phyloP scores from a whole-genome alignment of 2,113 vertebrate genomes.

The Toxotes jaculatrix region DNA sequence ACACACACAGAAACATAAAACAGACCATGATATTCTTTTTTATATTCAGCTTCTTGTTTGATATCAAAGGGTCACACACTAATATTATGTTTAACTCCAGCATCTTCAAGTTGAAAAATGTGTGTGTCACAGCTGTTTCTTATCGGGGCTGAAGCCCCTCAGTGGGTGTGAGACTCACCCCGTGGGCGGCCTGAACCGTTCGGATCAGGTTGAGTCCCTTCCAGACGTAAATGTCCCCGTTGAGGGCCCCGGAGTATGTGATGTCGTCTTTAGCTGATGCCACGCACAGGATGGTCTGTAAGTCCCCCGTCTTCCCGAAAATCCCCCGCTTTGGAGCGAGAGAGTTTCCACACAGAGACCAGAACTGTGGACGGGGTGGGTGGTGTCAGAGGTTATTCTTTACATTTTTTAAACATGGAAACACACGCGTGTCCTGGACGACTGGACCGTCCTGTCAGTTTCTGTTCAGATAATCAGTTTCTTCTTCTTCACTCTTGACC shows the following conservation, averaged over 20 bases:
- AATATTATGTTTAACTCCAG: no score
- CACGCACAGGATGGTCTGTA: conserved; percentile 97
- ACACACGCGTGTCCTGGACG: no score
- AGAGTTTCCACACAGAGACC: conserved; percentile 94
- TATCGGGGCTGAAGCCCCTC: background rate
- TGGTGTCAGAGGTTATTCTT: no score
- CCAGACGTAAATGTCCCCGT: conserved; percentile 97
- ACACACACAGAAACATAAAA: background rate
- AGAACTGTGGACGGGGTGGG: conserved; percentile 85
- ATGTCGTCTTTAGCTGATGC: conserved; percentile 93
- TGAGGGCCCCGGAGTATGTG: conserved; percentile 95
- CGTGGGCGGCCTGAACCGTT: conserved; percentile 93
- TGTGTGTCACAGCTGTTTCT: no score
- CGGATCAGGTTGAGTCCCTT: conserved; percentile 91
- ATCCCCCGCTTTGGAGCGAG: conserved; percentile 94
- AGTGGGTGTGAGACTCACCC: conserved; percentile 83
- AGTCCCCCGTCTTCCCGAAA: conserved; percentile 95
- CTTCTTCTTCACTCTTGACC: no score
- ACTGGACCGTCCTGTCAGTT: no score
- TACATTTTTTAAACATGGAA: no score
- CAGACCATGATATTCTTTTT: no score
- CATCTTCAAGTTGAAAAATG: no score
- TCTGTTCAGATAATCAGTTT: no score
- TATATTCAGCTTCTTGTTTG: no score
- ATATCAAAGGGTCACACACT: no score